phyloP scores from a whole-genome alignment of 1,140 invertebrate species.

The Aethina tumida region DNA sequence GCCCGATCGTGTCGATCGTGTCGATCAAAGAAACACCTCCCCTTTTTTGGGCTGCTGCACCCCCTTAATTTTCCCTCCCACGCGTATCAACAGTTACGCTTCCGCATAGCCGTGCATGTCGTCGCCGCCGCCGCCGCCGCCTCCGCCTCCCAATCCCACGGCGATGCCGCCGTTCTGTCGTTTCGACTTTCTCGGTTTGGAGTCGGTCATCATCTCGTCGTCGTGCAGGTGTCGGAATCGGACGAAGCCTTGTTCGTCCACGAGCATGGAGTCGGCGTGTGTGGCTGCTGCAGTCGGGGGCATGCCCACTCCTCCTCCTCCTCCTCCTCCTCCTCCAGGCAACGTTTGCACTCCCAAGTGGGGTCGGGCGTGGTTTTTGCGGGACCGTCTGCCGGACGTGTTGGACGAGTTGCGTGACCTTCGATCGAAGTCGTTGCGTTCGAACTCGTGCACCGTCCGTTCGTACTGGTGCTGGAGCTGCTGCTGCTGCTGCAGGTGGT shows the following conservation, averaged over 20 bases:
- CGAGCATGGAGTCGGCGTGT: conserved; percentile 51
- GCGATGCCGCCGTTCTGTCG: conserved; percentile 19
- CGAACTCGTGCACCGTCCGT: conserved; percentile 40
- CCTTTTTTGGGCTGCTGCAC: no score
- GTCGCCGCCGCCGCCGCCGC: no score
- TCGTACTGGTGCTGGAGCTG: conserved; percentile 24
- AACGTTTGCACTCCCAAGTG: conserved; percentile 32
- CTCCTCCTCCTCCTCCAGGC: conserved; percentile 32
- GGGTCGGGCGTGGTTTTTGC: conserved; percentile 26
- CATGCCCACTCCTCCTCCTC: no score
- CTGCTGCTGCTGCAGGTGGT: no score
- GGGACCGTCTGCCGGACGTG: conserved; percentile 30
- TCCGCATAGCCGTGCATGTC: neutral
- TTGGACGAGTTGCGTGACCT: conserved; percentile 32
- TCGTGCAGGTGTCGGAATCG: conserved; percentile 52
- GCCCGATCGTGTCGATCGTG: no score
- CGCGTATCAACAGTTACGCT: no score
- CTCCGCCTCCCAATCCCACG: no score
- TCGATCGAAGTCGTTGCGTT: conserved; percentile 40
- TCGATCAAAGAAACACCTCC: no score
- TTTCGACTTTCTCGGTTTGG: conserved; percentile 22
- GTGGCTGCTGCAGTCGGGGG: conserved; percentile 34
- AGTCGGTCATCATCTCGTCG: conserved; percentile 14
- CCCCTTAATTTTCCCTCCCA: no score
- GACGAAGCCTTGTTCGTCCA: conserved; percentile 76